These are phyloP conservation scores for Sander vitreus DNA, from an alignment of 2,113 vertebrate species.

Conservation along the genomic window DNA sequence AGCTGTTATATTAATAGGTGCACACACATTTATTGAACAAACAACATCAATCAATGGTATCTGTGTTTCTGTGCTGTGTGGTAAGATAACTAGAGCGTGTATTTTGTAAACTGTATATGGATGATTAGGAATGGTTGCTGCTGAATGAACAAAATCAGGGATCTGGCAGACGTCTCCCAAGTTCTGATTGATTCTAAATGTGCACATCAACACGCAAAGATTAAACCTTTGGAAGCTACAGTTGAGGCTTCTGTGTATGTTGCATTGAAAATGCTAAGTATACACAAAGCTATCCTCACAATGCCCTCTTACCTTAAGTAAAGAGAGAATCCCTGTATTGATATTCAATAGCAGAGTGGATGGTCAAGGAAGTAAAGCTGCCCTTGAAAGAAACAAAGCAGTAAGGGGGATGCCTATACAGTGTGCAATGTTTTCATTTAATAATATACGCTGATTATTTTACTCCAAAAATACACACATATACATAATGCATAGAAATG, in stretches of 20 bases:
- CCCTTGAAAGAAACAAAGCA: background rate
- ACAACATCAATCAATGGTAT: conserved; percentile 23
- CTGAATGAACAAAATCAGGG: background rate
- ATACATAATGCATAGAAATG: background rate
- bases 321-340: background rate
- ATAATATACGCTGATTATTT: background rate
- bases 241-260: background rate
- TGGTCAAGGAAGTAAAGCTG: background rate
- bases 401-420: background rate
- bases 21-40: conserved; percentile 31
- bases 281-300: background rate
- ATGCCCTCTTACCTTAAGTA: background rate
- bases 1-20: conserved; percentile 11
- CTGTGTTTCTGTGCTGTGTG: conserved; percentile 11
- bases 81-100: background rate
- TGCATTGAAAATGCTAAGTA: background rate
- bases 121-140: conserved; percentile 5
- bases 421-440: background rate
- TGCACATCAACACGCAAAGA: background rate
- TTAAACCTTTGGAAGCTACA: background rate
- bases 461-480: background rate
- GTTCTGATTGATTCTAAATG: background rate
- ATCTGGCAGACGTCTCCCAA: background rate
- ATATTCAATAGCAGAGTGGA: background rate
- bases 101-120: background rate